These are phyloP conservation scores for Trichogramma pretiosum DNA, from an alignment of 1,140 invertebrate genomes.

Conservation along the genomic window DNA sequence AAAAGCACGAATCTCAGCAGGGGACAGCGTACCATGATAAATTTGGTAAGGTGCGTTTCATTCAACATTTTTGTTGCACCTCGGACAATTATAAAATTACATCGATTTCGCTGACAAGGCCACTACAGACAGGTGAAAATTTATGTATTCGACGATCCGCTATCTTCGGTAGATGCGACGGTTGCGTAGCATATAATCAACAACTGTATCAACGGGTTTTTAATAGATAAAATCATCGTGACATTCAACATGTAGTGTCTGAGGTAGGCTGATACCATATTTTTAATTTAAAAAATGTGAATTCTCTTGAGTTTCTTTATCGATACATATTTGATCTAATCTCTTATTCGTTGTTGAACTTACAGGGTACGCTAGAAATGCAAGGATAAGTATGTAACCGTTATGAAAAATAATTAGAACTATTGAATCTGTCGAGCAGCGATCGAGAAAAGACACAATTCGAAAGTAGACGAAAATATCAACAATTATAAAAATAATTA, in stretches of 20 bases:
- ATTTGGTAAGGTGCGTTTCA: constrained; percentile 60
- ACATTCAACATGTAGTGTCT: constrained; percentile 76
- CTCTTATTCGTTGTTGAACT: neutral
- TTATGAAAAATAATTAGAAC: constrained; percentile 8
- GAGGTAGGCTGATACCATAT: constrained; percentile 57
- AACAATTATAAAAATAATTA: neutral
- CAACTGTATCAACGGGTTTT: constrained; percentile 55
- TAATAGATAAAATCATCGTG: constrained; percentile 64
- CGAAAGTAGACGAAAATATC: neutral
- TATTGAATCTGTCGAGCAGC: neutral
- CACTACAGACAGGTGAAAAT: constrained; percentile 74
- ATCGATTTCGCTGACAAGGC: constrained; percentile 48
- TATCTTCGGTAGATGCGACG: constrained; percentile 66
- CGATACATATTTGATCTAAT: neutral
- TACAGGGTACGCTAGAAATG: constrained; percentile 13
- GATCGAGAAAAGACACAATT: neutral
- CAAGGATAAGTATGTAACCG: constrained; percentile 12
- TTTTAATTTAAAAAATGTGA: constrained; percentile 55
- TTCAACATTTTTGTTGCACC: too few relatives aligned
- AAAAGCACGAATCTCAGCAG: constrained; percentile 79
- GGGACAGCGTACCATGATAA: constrained; percentile 84
- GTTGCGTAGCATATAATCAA: constrained; percentile 69
- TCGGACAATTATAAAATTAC: too few relatives aligned
- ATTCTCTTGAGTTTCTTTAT: constrained; percentile 20
- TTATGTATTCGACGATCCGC: constrained; percentile 68